A percentile compares a stretch with the other conserved stretches of the same genome.
These are phyloP conservation scores for Isoperla grammatica DNA, from an alignment of 2,888 invertebrate genomes.

Conservation along the genomic window DNA sequence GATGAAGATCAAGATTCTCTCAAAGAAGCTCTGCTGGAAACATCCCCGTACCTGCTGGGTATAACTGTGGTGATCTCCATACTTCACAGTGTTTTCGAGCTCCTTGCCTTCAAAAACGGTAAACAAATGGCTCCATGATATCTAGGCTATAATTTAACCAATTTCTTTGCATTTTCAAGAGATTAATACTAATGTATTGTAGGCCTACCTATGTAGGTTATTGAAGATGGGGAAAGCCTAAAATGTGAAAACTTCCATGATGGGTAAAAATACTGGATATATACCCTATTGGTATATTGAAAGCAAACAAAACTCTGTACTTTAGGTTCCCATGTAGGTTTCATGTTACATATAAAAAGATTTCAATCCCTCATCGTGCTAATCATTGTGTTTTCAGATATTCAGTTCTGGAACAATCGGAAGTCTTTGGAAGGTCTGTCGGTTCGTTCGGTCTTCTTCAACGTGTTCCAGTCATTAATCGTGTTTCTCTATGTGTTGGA, in stretches of 20 bases:
- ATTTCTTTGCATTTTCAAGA: too few relatives aligned
- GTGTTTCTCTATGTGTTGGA: slow-evolving; percentile 95
- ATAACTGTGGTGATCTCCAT: slow-evolving; percentile 89
- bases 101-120: slow-evolving; percentile 98
- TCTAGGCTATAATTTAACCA: background rate
- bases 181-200: too few relatives aligned
- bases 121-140: slow-evolving; percentile 35
- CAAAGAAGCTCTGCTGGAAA: slow-evolving; percentile 92
- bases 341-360: too few relatives aligned
- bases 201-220: too few relatives aligned
- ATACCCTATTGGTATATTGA: too few relatives aligned
- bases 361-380: too few relatives aligned
- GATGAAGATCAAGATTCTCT: slow-evolving; percentile 87
- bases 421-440: slow-evolving; percentile 96
- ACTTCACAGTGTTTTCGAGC: slow-evolving; percentile 95
- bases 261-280: too few relatives aligned
- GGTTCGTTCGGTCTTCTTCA: slow-evolving; percentile 96
- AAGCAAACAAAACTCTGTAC: too few relatives aligned
- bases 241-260: too few relatives aligned
- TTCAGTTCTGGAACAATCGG: slow-evolving; percentile 99
- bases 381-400: slow-evolving; percentile 60
- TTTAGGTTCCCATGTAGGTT: too few relatives aligned
- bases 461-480: slow-evolving; percentile 93
- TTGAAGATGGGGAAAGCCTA: too few relatives aligned
- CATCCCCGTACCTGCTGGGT: slow-evolving; percentile 90